Percentiles rank a stretch among this genome's conserved stretches.
These are phyloP conservation scores for Agraylea sexmaculata DNA, from an alignment of 1,140 invertebrate species.

Conservation along the genomic window DNA sequence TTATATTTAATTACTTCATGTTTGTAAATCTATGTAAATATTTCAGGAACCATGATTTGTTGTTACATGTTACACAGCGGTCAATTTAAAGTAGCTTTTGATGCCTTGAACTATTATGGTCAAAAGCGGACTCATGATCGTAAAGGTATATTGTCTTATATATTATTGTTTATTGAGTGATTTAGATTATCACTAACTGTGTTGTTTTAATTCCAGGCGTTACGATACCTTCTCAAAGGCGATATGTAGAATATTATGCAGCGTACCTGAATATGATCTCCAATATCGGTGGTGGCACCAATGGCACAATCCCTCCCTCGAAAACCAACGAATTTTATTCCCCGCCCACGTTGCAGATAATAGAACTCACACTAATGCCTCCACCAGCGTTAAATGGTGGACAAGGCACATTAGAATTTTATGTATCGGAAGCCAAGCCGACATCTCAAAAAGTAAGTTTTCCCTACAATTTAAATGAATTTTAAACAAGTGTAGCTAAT, in stretches of 20 bases:
- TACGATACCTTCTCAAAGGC: constrained; percentile 94
- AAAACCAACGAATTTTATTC: constrained; percentile 36
- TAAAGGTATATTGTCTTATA: constrained; percentile 46
- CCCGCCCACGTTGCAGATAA: constrained; percentile 57
- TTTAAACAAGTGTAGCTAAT: neutral
- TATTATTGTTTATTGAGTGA: constrained; percentile 1
- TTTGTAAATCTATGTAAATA: neutral
- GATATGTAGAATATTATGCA: constrained; percentile 95
- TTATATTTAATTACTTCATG: constrained; percentile 4
- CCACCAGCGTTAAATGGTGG: constrained; percentile 61
- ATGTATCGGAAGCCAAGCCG: constrained; percentile 12
- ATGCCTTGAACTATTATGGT: constrained; percentile 86
- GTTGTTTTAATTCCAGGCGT: constrained; percentile 58
- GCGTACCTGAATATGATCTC: constrained; percentile 56
- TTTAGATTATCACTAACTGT: constrained; percentile 7
- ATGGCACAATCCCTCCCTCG: constrained; percentile 22
- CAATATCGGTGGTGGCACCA: constrained; percentile 5
- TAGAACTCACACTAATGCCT: constrained; percentile 62
- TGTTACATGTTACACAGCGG: constrained; percentile 87
- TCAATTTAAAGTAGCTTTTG: constrained; percentile 63
- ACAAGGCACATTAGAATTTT: constrained; percentile 49
- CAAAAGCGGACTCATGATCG: constrained; percentile 79
- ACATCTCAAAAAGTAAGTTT: constrained; percentile 11
- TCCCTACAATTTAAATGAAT: neutral
- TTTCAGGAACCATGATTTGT: constrained; percentile 88